Base-by-base conservation (phyloP, 2,888 invertebrate species). In the Dimorphilus gyrociliatus region DNA sequence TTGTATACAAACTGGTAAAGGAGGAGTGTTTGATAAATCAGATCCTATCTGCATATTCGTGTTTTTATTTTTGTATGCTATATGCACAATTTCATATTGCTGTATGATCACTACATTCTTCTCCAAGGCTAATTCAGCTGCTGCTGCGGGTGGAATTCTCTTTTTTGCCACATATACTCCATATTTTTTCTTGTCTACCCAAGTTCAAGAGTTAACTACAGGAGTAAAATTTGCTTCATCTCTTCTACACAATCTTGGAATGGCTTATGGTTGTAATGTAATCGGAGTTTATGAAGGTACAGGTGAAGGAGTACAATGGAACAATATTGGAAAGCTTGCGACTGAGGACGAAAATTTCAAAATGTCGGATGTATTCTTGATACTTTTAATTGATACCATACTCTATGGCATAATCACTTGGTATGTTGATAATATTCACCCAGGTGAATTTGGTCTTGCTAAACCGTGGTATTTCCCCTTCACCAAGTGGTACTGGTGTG, bases 61-160 rank as follows among this genome's bases (percentile, higher is more conserved):
- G 31, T 76, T 76, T 47, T 42, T 82, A 8, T 47, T 76, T 4
- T 58, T 80, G 29, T 85, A 78, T 51, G 59, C 74, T 30, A 66
- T 73, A 34, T 67, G 75, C 29, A 70, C 71, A 26, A 76, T 80
- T 41, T 74, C 72, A 29, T 77, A 78, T 52, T 74, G 75, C 50
- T 81, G 81, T 52, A 73, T 78, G 66, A 58, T 81, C 32, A 77
- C 79, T 41, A 72, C 75, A 1, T 70, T 80, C 41, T 81, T 81
- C 57, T 74, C 75, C 1, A 75, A 72, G 69, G 81, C 77, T 0
- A 80, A 75, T 51, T 73, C 75, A 2, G 80, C 79, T 3, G 73
- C 81, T 0, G 70, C 78, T 3, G 74, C 77, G 10, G 73, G 73
- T 5, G 78, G 78, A 1, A 62, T 81, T 2, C 52, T 74, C 13